phyloP scores from a whole-genome alignment of 2,797 vertebrate species.

The Premnoplex brunnescens region DNA sequence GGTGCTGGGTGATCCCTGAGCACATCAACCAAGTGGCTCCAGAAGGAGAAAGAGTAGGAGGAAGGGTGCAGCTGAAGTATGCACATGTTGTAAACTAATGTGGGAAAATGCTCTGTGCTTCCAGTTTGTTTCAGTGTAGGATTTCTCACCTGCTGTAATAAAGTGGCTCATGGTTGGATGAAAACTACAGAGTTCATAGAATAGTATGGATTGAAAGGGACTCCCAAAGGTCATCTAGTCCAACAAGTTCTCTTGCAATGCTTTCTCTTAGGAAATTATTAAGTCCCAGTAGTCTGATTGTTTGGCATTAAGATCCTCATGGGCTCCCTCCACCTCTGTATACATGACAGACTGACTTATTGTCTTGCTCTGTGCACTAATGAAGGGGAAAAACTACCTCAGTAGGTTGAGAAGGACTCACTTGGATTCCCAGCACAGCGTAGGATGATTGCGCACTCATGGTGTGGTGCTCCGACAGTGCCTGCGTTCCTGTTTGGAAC shows the following conservation, averaged over 20 bases:
- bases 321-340: accelerated
- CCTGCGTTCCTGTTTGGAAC: background rate
- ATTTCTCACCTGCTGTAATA: background rate
- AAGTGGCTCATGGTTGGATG: background rate
- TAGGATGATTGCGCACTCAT: accelerated
- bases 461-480: background rate
- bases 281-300: background rate
- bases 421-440: accelerated
- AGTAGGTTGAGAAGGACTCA: background rate
- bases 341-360: background rate
- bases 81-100: background rate
- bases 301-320: background rate
- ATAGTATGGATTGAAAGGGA: background rate
- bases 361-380: background rate
- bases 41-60: background rate
- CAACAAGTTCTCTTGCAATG: background rate
- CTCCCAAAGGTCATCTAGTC: background rate
- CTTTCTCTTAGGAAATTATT: background rate
- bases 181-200: background rate
- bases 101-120: background rate
- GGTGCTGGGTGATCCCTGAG: background rate
- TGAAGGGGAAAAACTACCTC: background rate
- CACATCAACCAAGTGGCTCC: accelerated
- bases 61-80: background rate
- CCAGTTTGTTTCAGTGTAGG: background rate